phyloP scores from a whole-genome alignment of 1,140 invertebrate genomes.

The Macrocentrus cingulum region DNA sequence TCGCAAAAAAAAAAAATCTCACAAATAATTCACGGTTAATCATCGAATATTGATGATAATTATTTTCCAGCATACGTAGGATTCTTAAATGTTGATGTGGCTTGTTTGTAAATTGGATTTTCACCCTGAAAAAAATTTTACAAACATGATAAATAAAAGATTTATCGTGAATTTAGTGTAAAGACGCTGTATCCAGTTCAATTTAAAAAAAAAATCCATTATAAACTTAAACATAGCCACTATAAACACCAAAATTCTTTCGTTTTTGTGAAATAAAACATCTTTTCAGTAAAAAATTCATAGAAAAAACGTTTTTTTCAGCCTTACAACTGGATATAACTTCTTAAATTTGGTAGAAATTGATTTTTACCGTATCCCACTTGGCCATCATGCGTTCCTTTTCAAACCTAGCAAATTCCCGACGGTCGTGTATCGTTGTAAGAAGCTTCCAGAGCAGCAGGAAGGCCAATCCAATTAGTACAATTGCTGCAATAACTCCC shows the following conservation, averaged over 20 bases:
- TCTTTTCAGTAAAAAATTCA: too few relatives aligned
- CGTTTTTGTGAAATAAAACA: too few relatives aligned
- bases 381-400: slow-evolving; percentile 93
- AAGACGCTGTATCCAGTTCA: too few relatives aligned
- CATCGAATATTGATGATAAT: slow-evolving; percentile 31
- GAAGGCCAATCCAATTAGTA: slow-evolving; percentile 82
- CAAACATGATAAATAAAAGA: slow-evolving; percentile 34
- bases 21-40: too few relatives aligned
- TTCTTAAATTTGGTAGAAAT: slow-evolving; percentile 1
- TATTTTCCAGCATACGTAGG: slow-evolving; percentile 88
- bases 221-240: too few relatives aligned
- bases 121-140: slow-evolving; percentile 79
- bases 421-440: slow-evolving; percentile 91
- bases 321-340: too few relatives aligned
- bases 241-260: too few relatives aligned
- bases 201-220: not conserved
- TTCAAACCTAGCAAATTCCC: slow-evolving; percentile 96
- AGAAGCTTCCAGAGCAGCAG: slow-evolving; percentile 95
- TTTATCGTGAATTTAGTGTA: not conserved
- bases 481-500: slow-evolving; percentile 90
- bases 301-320: too few relatives aligned
- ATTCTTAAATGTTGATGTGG: slow-evolving; percentile 99
- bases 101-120: slow-evolving; percentile 98
- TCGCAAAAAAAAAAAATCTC: slow-evolving; percentile 18
- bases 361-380: slow-evolving; percentile 85